Evolutionary conservation across 2,797 vertebrate genomes (phyloP).

Genomic region (Pseudocheirus occidentalis): DNA sequence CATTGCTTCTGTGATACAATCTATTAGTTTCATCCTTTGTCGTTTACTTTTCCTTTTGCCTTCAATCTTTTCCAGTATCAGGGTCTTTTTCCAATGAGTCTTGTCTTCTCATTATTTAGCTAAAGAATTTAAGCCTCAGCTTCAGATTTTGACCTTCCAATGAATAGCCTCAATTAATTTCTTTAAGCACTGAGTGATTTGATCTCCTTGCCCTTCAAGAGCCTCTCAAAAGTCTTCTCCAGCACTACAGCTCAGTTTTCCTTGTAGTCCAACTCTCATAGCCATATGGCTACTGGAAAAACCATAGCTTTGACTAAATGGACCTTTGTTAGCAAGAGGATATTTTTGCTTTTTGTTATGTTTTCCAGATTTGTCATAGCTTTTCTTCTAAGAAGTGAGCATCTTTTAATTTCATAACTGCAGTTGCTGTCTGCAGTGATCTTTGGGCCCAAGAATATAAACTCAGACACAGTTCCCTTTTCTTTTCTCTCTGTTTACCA

Average conservation of each 20-base stretch:
- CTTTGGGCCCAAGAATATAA: neutral
- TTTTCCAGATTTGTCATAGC: neutral
- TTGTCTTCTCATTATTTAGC: neutral
- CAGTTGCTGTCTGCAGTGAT: neutral
- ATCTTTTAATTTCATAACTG: neutral
- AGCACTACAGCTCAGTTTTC: neutral
- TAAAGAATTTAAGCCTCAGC: neutral
- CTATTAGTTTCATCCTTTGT: neutral
- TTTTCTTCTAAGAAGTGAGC: neutral
- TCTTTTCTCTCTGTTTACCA: neutral
- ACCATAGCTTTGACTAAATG: neutral
- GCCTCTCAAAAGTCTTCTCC: neutral
- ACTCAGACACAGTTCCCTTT: neutral
- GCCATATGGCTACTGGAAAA: neutral
- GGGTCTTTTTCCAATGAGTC: neutral
- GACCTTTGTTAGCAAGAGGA: neutral
- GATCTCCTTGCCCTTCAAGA: neutral
- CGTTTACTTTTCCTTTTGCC: neutral
- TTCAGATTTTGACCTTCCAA: neutral
- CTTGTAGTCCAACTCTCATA: neutral
- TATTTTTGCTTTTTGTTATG: neutral
- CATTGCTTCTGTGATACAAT: neutral
- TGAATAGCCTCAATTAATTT: neutral
- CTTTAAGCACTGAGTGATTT: neutral
- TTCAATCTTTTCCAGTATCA: neutral